A percentile compares a stretch with the other conserved stretches of the same genome.
These are phyloP conservation scores for Genyomyrus donnyi DNA, from an alignment of 2,113 vertebrate species.

Conservation along the genomic window DNA sequence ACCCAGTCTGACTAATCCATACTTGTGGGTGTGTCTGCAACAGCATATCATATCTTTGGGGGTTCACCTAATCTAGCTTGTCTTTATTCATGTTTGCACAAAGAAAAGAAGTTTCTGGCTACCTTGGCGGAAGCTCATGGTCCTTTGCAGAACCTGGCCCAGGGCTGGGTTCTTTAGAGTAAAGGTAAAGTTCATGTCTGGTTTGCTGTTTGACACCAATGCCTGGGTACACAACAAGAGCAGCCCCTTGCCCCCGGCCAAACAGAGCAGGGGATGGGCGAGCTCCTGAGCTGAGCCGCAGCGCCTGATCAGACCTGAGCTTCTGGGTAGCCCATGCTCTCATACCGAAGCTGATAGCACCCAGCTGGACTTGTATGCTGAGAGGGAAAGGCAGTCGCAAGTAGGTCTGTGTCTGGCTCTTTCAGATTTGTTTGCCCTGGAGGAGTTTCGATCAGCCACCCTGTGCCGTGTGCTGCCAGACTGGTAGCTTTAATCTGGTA, in stretches of 20 bases:
- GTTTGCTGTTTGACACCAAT: neutral
- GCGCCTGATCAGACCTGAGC: conserved; percentile 24
- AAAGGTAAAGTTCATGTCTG: conserved; percentile 18
- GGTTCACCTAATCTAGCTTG: neutral
- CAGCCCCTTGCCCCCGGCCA: neutral
- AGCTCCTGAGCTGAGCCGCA: conserved; percentile 21
- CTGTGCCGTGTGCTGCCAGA: too few species aligned
- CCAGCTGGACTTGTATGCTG: conserved; percentile 9
- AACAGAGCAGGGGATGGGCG: neutral
- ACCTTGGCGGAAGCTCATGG: conserved; percentile 28
- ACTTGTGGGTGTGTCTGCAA: neutral
- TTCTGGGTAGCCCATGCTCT: conserved; percentile 30
- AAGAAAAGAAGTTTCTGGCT: neutral
- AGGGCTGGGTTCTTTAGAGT: conserved; percentile 23
- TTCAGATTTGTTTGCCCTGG: neutral
- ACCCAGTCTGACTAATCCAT: neutral
- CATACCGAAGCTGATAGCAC: conserved; percentile 13
- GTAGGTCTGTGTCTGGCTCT: conserved; percentile 25
- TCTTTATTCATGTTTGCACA: neutral
- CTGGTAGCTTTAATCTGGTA: neutral
- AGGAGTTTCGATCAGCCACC: neutral
- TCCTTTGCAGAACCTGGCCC: conserved; percentile 24
- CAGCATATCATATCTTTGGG: neutral
- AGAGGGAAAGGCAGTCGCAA: neutral
- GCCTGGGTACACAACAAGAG: conserved; percentile 13